These are phyloP conservation scores for Orius laevigatus DNA, from an alignment of 1,140 invertebrate genomes.

Conservation along the genomic window DNA sequence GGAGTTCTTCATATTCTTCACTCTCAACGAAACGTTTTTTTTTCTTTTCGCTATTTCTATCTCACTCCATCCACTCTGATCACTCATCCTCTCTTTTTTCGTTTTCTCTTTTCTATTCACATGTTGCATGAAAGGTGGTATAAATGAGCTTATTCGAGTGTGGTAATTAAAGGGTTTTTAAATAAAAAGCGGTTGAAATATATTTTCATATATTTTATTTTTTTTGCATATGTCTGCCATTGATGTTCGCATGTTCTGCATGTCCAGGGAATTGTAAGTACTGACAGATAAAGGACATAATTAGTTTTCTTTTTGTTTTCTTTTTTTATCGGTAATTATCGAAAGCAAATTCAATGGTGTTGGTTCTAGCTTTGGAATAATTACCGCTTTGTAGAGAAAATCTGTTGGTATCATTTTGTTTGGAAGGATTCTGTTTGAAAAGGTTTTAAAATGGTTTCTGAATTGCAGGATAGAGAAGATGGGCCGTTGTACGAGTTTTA, in stretches of 20 bases:
- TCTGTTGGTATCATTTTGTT: neutral
- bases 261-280: constrained; percentile 21
- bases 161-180: too few species aligned
- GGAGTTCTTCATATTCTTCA: neutral
- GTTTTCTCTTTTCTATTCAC: too few species aligned
- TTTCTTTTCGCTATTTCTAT: neutral
- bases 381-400: neutral
- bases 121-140: too few species aligned
- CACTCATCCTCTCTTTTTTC: neutral
- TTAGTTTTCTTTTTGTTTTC: neutral
- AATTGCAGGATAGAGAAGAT: constrained; percentile 50
- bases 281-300: neutral
- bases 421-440: too few species aligned
- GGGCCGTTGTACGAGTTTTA: constrained; percentile 68
- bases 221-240: constrained; percentile 15
- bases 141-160: too few species aligned
- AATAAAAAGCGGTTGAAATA: neutral
- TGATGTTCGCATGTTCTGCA: constrained; percentile 20
- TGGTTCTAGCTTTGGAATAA: neutral
- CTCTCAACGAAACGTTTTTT: neutral
- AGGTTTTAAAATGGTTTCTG: constrained; percentile 3
- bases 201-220: neutral
- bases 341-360: neutral
- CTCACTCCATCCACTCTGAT: neutral
- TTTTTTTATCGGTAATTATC: neutral